Conservation (phyloP, 2,888 invertebrate species). For the Drosophila pullipes region DNA sequence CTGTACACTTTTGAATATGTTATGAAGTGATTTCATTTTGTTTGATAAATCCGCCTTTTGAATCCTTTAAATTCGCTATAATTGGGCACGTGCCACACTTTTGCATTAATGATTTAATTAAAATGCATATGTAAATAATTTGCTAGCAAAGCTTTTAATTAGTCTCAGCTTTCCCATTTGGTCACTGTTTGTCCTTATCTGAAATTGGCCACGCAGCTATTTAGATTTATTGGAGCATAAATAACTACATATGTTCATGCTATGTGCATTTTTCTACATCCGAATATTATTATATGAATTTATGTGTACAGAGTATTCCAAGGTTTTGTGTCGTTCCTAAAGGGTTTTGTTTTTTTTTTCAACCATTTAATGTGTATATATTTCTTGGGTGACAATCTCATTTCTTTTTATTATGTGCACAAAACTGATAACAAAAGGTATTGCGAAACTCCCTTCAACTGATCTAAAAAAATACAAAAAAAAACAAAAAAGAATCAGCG, state of each 20-base stretch:
- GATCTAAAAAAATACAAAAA: conserved; percentile 1
- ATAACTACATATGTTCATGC: not conserved
- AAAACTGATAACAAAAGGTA: conserved; percentile 40
- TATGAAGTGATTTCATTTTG: not conserved
- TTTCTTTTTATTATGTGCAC: conserved; percentile 12
- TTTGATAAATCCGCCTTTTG: not conserved
- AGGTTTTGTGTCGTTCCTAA: no score
- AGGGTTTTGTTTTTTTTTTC: not conserved
- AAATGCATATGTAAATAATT: not conserved
- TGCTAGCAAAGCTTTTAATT: not conserved
- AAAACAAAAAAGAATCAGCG: not conserved
- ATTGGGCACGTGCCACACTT: not conserved
- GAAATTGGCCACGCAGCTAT: not conserved
- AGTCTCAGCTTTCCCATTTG: not conserved
- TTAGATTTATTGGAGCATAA: not conserved
- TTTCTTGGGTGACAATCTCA: not conserved
- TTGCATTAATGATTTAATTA: not conserved
- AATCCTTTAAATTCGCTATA: not conserved
- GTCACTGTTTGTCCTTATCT: not conserved
- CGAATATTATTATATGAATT: not conserved
- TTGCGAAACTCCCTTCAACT: conserved; percentile 32
- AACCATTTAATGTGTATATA: not conserved
- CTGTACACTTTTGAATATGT: not conserved
- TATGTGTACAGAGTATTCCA: not conserved
- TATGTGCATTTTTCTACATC: not conserved